Conservation (phyloP, 2,888 invertebrate species). For the Diaphora mendica region DNA sequence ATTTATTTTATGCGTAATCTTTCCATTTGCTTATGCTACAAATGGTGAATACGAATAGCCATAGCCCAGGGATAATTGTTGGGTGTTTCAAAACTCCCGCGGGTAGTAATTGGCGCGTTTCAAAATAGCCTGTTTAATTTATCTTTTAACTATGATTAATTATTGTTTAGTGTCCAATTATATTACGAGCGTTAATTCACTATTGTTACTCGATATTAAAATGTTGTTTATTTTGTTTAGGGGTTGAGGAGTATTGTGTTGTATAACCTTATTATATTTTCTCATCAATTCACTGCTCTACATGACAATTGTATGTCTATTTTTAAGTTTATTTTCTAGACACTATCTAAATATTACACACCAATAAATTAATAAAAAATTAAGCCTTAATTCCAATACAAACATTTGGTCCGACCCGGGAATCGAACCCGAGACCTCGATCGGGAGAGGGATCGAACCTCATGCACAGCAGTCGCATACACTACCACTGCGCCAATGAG, state of each 20-base stretch:
- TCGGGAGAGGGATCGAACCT: too few relatives aligned
- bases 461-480: too few relatives aligned
- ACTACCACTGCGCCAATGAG: too few relatives aligned
- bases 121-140: neutral
- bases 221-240: neutral
- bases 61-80: neutral
- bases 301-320: too few relatives aligned
- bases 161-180: neutral
- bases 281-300: too few relatives aligned
- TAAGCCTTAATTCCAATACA: too few relatives aligned
- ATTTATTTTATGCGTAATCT: neutral
- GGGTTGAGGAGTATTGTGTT: neutral
- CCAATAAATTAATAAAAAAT: too few relatives aligned
- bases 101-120: neutral
- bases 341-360: too few relatives aligned
- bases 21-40: neutral
- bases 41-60: neutral
- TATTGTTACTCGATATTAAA: neutral
- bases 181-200: neutral
- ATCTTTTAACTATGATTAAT: neutral
- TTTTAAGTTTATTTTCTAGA: too few relatives aligned
- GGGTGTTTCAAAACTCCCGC: conserved; percentile 3
- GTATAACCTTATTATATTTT: neutral
- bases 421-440: too few relatives aligned
- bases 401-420: too few relatives aligned